Evolutionary conservation across 2,113 vertebrate genomes (phyloP), one percentile per base, ranked within the genome.

Genomic region (Cromileptes altivelis): DNA sequence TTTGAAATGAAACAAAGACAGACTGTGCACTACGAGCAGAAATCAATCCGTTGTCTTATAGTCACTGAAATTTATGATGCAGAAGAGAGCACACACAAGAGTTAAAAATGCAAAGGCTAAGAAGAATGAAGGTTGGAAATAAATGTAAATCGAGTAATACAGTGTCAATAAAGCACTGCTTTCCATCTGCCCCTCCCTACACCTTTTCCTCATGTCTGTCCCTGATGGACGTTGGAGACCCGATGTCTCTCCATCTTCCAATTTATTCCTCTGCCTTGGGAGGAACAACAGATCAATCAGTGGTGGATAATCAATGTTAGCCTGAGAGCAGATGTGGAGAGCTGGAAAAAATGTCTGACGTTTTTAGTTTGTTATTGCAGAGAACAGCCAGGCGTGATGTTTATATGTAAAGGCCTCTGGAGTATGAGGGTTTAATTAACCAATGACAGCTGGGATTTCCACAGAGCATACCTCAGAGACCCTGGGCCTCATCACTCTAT

Each of bases 361-460:
- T 60, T 85, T 30, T 82, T 57, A 57, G 84, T 91, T 89, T 93
- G 83, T 91, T 92, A 73, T 89, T 84, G 67, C 57, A 82, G 73
- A 56, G 77, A 91, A 88, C 72, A 86, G 81, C 77, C 83, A 85
- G 69, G 74, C 64, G 30, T 87, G 69, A 83, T 91, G 87, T 91
- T 92, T 89, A 75, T 82, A 79, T 90, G 83, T 90, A 71, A 87
- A 88, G 75, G 88, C 71, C 85, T 90, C 85, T 80, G 45, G 85
- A 86, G 87, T 88, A 80, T 56, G 63, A 79, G 45, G 70, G 81
- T 89, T 92, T 86, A 91, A 92, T 90, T 87, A 90, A 89, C 78
- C 82, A 90, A 83, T 84, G 89, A 86, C 85, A 87, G 85, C 85
- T 84, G 77, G 86, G 88, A 86, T 88, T 91, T 91, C 82, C 80